A percentile compares a stretch with the other conserved stretches of the same genome.
Evolutionary conservation across 2,888 invertebrate genomes (phyloP).

Genomic region (Dryadula phaetusa): DNA sequence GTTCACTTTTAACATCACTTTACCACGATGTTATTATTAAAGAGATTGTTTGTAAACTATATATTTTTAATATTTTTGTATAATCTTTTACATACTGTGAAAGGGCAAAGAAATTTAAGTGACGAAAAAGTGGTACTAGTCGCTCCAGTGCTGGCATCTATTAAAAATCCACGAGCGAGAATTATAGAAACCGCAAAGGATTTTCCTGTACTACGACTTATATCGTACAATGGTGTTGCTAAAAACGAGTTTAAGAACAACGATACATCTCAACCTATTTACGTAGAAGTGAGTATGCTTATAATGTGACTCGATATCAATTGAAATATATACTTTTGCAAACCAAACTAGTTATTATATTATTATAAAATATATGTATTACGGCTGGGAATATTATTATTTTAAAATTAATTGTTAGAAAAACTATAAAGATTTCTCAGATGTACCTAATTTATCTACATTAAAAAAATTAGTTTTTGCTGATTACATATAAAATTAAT

Average conservation of each 20-base stretch:
- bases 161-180: constrained; percentile 54
- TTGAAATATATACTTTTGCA: background rate
- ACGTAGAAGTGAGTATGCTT: constrained; percentile 70
- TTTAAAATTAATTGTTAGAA: no score
- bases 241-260: constrained; percentile 39
- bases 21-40: constrained; percentile 56
- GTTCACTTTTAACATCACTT: constrained; percentile 57
- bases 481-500: no score
- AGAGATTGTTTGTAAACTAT: constrained; percentile 50
- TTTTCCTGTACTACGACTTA: constrained; percentile 65
- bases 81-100: constrained; percentile 1
- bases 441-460: background rate
- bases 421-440: no score
- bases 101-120: constrained; percentile 32
- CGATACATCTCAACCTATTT: constrained; percentile 58
- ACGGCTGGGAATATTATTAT: background rate
- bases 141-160: constrained; percentile 65
- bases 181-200: constrained; percentile 69
- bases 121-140: constrained; percentile 54
- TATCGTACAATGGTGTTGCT: constrained; percentile 53
- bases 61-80: constrained; percentile 25
- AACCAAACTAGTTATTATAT: background rate
- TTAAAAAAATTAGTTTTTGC: no score
- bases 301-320: background rate
- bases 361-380: background rate